phyloP scores from a whole-genome alignment of 2,113 vertebrate genomes.

The Capra hircus region DNA sequence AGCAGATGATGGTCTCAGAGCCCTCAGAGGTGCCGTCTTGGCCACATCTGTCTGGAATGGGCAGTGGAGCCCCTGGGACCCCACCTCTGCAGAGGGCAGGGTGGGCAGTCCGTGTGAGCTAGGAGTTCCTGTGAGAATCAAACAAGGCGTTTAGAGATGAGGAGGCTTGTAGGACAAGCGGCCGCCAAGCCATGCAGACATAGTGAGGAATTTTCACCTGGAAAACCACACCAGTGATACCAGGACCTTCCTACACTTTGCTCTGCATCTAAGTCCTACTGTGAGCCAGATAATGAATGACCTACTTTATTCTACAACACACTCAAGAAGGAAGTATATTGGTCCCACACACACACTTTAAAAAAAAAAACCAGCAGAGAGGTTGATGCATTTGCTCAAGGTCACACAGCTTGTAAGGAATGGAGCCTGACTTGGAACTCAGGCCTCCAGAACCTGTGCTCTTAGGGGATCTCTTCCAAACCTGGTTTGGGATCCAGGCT shows the following conservation, averaged over 20 bases:
- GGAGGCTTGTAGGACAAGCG: background rate
- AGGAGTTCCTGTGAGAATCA: background rate
- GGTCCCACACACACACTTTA: background rate
- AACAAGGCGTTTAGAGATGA: background rate
- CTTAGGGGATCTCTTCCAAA: background rate
- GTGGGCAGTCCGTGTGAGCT: rapidly evolving
- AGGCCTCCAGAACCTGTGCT: background rate
- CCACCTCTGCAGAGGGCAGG: background rate
- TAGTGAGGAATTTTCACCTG: background rate
- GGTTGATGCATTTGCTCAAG: background rate
- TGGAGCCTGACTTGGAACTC: background rate
- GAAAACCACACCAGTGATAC: no score
- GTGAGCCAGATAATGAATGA: background rate
- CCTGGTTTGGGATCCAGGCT: background rate
- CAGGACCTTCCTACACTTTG: background rate
- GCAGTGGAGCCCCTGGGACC: background rate
- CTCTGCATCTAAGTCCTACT: background rate
- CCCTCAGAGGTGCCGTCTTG: background rate
- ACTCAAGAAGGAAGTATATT: background rate
- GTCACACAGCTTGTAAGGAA: background rate
- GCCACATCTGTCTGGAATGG: background rate
- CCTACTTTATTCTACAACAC: background rate
- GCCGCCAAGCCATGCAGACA: background rate
- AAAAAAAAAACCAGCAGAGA: background rate
- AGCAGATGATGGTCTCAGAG: background rate